Conservation (phyloP, 2,113 vertebrate genomes). For the Eulemur rufifrons region DNA sequence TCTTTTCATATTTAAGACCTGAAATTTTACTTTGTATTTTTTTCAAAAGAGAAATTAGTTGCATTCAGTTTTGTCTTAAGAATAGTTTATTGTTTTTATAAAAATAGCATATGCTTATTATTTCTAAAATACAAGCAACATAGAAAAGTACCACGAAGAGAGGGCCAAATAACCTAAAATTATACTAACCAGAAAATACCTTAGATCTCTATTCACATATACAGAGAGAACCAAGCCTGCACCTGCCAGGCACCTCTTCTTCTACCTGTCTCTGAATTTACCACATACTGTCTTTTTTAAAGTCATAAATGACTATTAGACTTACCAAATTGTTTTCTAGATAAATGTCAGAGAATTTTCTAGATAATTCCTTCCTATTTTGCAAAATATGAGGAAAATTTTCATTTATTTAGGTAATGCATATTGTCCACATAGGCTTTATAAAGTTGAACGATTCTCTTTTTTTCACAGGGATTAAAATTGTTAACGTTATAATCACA, state of each 20-base stretch:
- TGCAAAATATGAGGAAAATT: not conserved
- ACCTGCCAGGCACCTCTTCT: not conserved
- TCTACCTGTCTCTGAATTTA: not conserved
- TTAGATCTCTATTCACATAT: not conserved
- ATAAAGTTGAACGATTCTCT: not conserved
- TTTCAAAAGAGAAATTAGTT: slow-evolving; percentile 56
- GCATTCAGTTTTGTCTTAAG: not conserved
- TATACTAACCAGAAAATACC: not conserved
- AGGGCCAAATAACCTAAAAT: not conserved
- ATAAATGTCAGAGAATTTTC: not conserved
- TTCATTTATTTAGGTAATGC: not conserved
- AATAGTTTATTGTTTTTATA: not conserved
- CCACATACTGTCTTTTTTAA: not conserved
- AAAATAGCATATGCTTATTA: slow-evolving; percentile 42
- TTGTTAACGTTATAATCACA: not conserved
- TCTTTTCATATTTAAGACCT: slow-evolving; percentile 49
- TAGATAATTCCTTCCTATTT: not conserved
- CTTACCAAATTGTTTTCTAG: not conserved
- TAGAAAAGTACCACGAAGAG: slow-evolving; percentile 15
- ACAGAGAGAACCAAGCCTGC: not conserved
- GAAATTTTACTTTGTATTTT: slow-evolving; percentile 27
- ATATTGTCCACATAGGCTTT: not conserved
- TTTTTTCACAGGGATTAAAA: not conserved
- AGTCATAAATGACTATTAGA: not conserved
- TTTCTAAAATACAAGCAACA: slow-evolving; percentile 49